Percentiles rank a stretch among this genome's conserved stretches.
Evolutionary conservation across 37 sponge, comb jelly and placozoan species (phyloP).

Genomic region (Oscarella lobularis): DNA sequence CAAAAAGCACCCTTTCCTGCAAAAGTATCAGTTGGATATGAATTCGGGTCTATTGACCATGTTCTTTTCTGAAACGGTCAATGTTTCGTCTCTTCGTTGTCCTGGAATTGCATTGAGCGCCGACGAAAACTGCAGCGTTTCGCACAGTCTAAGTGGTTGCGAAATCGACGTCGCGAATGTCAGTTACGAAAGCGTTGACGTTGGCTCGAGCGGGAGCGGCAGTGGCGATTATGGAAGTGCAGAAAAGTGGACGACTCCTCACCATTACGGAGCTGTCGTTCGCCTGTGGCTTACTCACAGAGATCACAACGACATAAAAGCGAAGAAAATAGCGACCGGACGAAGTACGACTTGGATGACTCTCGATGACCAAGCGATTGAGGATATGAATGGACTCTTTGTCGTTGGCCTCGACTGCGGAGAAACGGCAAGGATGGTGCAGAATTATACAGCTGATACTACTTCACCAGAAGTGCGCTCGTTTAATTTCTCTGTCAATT

Average conservation of each 20-base stretch:
- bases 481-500: conserved; percentile 49
- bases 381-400: conserved; percentile 39
- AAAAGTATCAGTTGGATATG: conserved; percentile 40
- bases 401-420: neutral
- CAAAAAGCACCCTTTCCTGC: conserved; percentile 30
- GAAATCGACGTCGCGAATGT: conserved; percentile 41
- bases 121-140: conserved; percentile 19
- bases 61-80: conserved; percentile 79
- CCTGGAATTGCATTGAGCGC: conserved; percentile 39
- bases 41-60: conserved; percentile 39
- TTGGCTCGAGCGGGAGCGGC: conserved; percentile 55
- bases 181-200: conserved; percentile 39
- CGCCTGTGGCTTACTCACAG: conserved; percentile 28
- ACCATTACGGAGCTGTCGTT: conserved; percentile 36
- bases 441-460: conserved; percentile 41
- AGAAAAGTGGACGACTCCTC: conserved; percentile 57
- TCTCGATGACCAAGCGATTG: conserved; percentile 23
- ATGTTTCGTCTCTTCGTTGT: conserved; percentile 44
- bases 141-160: conserved; percentile 53
- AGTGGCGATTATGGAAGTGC: conserved; percentile 69
- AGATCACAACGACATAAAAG: conserved; percentile 69
- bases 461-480: conserved; percentile 40
- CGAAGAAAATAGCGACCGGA: conserved; percentile 37
- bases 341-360: conserved; percentile 37
- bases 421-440: neutral